These are phyloP conservation scores for Cyphomyrus plagiostoma DNA, from an alignment of 2,113 vertebrate genomes.

Conservation along the genomic window DNA sequence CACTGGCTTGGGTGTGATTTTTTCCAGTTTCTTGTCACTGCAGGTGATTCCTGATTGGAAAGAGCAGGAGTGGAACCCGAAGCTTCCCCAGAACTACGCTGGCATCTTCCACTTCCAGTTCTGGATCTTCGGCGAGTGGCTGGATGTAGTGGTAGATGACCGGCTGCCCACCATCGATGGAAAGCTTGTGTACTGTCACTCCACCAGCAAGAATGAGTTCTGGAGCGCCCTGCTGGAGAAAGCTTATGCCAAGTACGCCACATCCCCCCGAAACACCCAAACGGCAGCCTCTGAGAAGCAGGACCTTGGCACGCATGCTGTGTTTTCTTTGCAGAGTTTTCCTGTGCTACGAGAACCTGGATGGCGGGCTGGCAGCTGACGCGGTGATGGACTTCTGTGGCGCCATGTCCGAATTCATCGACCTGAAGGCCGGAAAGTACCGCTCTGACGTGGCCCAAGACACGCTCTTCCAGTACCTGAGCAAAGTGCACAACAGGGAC, in stretches of 20 bases:
- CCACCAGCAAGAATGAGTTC: background rate
- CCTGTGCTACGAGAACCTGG: background rate
- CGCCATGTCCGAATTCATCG: background rate
- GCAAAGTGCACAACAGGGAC: background rate
- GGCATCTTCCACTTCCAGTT: slow-evolving; percentile 7
- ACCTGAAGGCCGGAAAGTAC: background rate
- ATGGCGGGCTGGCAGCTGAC: background rate
- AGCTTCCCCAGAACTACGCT: background rate
- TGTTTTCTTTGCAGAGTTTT: background rate
- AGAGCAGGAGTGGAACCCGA: background rate
- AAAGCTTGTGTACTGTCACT: background rate
- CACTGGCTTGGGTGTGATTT: background rate
- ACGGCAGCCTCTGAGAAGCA: background rate
- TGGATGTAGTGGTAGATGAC: background rate
- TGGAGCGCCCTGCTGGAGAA: slow-evolving; percentile 2
- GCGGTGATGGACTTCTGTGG: background rate
- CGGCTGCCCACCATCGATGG: background rate
- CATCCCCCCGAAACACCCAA: background rate
- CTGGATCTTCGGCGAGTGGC: background rate
- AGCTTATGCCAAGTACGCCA: background rate
- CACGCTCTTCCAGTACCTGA: background rate
- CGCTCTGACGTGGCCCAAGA: background rate
- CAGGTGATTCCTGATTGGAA: slow-evolving; percentile 5
- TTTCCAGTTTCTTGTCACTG: background rate
- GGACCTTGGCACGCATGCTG: background rate